Base-by-base conservation (phyloP, 2,113 vertebrate species). In the Anser brachyrhynchus region DNA sequence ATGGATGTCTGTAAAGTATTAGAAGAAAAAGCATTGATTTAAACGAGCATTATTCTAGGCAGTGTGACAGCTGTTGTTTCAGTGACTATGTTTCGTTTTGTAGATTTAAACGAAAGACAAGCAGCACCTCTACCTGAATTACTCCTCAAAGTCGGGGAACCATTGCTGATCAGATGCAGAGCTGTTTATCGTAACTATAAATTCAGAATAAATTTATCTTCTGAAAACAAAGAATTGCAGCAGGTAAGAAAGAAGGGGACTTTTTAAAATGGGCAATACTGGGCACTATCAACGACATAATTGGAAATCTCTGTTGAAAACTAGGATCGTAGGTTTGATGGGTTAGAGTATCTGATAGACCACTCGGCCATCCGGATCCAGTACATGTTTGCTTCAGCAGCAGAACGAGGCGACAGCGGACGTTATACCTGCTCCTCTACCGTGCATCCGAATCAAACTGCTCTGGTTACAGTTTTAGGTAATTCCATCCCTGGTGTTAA, bases 391-490 rank as follows among this genome's bases (percentile, higher is more conserved):
- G 72, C 87, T 80, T 85, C 96, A 82, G 94, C 95, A 0, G 97
- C 97, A 94, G 82, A 64, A 95, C 96, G 84, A 94, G 76, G 93
- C 2, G n/a, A 98, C 74, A 98, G 75, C 13, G 98, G 98, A 52
- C 97, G 55, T 35, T 99, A 99, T 28, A 98, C 97, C 83, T 99
- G 99, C 87, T 98, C 66, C 37, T 98, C 91, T 74, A 49, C 89
- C 4, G 3, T 75, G 23, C 95, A 96, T 58, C 91, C 62, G 4
- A 96, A 49, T 9, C 98, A 98, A 86, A 97, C 98, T 31, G 95
- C 98, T 78, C 9, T 96, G 83, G 84, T 99, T 74, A 95, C 96
- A 62, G 97, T 99, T 83, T 72, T 98, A 92, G 98, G 99, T 99
- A 98, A 98, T 84, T 89, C 72, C 33, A 96, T 58, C 25, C 70